Conservation (phyloP, 2,797 vertebrate species). For the Neopelma chrysocephalum region DNA sequence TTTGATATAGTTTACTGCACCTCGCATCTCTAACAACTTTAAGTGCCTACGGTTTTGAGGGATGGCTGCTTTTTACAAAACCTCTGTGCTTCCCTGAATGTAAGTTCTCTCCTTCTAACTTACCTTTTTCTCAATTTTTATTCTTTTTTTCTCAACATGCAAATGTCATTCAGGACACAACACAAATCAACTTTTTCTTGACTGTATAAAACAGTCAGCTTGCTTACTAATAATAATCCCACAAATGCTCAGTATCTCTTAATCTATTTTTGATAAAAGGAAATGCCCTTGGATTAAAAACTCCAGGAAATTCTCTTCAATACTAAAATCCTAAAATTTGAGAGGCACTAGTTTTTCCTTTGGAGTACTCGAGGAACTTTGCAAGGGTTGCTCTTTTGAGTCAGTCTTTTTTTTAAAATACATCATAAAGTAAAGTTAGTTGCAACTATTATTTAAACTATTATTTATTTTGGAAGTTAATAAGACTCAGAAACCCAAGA, state of each 20-base stretch:
- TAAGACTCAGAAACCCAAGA: not conserved
- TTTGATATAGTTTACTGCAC: not conserved
- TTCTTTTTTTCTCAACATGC: not conserved
- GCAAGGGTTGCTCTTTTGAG: not conserved
- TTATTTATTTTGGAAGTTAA: not conserved
- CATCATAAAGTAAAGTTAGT: not conserved
- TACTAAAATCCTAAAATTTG: not conserved
- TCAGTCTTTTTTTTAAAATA: not conserved
- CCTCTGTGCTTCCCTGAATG: not conserved
- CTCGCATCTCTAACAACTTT: not conserved
- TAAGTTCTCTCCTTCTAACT: not conserved
- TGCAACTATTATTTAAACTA: not conserved
- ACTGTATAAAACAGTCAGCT: not conserved
- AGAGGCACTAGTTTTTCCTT: not conserved
- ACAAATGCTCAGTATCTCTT: not conserved
- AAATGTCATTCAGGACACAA: not conserved
- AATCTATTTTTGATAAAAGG: not conserved
- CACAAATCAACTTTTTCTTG: not conserved
- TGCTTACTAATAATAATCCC: not conserved
- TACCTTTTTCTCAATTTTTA: not conserved
- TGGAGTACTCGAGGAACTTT: not conserved
- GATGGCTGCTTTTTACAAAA: not conserved
- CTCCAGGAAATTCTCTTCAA: not conserved
- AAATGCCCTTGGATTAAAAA: not conserved
- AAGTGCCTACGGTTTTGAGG: not conserved